Base-by-base conservation (phyloP, 1,140 invertebrate species). In the Lamellibrachia luymesi region DNA sequence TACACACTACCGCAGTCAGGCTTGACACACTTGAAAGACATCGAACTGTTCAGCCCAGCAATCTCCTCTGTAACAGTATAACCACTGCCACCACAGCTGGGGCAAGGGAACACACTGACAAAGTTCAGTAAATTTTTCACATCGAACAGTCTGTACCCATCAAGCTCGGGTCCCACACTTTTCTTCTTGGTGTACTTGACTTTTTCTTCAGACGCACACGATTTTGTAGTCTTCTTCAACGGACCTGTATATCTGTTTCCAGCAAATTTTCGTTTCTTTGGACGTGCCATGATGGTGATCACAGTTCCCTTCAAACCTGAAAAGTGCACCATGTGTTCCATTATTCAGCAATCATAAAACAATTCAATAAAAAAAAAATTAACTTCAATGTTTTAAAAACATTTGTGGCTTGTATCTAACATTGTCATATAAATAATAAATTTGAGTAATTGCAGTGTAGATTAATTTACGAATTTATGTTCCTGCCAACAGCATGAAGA, bases 101-200 rank as follows among this genome's bases (percentile, higher is more conserved):
- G 90, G 90, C 8, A 91, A 91, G 90, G 90, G 90, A 91, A 91
- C 25, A 91, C 90, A 91, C n/a, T 1, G 90, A 91, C 90, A 38
- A 38, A 38, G 38, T 38, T 38, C 38, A 38, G 38, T 38, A 38
- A 38, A 38, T 38, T 38, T 90, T 90, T 90, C 80, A 22, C 80
- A 90, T 90, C 80, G 80, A 22, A 90, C 80, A 90, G 80, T 90
- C 80, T 90, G 80, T 90, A n/a, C 80, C 80, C 80, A 90, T 90
- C 80, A 90, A 90, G 80, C 80, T 90, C 80, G 90, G 2, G 90
- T 91, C 90, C 8, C 90, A 91, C 90, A 91, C 90, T 8, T 91
- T 91, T 91, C 90, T 91, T 91, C 90, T 91, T 27, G 27, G 90
- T 91, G 90, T 91, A 91, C 90, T 91, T 91, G 90, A 91, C 50